phyloP scores from a whole-genome alignment of 2,113 vertebrate species.

The Amphiprion percula region DNA sequence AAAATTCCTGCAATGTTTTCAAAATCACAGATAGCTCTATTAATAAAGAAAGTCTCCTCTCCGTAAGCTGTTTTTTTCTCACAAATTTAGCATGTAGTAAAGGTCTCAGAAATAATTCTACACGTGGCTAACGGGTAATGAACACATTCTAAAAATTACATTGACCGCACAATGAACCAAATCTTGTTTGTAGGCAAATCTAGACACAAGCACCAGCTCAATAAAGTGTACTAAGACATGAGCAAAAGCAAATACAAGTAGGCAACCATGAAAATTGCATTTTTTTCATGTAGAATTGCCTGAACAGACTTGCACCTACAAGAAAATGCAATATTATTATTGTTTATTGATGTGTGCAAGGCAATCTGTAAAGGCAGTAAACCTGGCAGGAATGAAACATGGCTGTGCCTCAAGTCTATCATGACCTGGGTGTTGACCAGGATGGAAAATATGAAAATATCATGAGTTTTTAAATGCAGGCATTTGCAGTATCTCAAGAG shows the following conservation, averaged over 20 bases:
- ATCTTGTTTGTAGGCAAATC: background rate
- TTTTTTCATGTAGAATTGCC: background rate
- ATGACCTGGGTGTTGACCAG: background rate
- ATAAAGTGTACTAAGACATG: background rate
- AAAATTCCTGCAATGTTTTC: conserved; percentile 24
- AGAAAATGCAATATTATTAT: background rate
- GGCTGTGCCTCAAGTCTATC: background rate
- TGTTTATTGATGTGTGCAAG: background rate
- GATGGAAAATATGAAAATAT: conserved; percentile 20
- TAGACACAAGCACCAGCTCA: background rate
- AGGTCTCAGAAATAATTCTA: background rate
- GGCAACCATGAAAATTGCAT: background rate
- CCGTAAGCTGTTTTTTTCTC: background rate
- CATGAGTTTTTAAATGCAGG: conserved; percentile 22
- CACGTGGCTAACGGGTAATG: background rate
- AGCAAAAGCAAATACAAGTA: conserved; percentile 12
- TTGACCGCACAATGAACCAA: background rate
- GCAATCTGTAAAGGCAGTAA: conserved; percentile 3
- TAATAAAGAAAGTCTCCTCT: background rate
- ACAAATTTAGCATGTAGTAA: background rate
- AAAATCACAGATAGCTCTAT: conserved; percentile 1
- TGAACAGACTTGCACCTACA: too few species aligned
- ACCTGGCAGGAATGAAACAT: background rate
- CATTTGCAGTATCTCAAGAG: background rate
- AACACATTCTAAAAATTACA: background rate